Evolutionary conservation across 2,888 invertebrate species (phyloP), one percentile per base, ranked within the genome.

Genomic region (Diplolepis rosae): DNA sequence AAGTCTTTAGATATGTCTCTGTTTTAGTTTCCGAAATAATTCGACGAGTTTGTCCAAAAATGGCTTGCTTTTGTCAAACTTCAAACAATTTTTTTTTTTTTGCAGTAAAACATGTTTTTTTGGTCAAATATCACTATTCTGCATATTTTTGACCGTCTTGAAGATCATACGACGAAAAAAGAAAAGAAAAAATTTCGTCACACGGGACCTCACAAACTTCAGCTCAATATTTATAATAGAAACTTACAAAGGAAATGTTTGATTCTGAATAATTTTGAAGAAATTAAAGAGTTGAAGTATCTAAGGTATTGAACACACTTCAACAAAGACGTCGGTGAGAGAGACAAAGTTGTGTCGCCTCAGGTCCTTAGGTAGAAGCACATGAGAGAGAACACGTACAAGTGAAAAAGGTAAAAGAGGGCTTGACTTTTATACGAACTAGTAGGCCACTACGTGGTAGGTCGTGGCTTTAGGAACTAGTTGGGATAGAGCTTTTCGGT

Each of bases 391-490:
- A 51, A 65, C 61, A 70, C 42, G 50, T 51, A 52, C 65, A 68
- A 30, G 68, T 69, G 50, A 71, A 69, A 70, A 68, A 52, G 72
- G 56, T 65, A 52, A 71, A 78, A 70, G 72, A 70, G 71, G 66
- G 42, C 70, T 75, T 66, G 69, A 48, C 67, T 73, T 65, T 18
- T 52, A 65, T 51, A 67, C 32, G 68, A 68, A 66, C 66, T 42
- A 68, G 68, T 68, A 74, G 70, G 71, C 68, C 69, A 66, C 74
- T 72, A 69, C 65, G 71, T 72, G 67, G 61, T 51, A 72, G 74
- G 71, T 66, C 70, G 50, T 66, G 54, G 66, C 68, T 45, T 68
- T 65, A 11, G 15, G 56, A 51, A 24, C 69, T 42, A 27, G 50
- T 7, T 39, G 24, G 50, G 22, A 15, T 9, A 39, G 42, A 42